These are phyloP conservation scores for Gambusia yucatana DNA, from an alignment of 2,797 vertebrate genomes.

Conservation along the genomic window DNA sequence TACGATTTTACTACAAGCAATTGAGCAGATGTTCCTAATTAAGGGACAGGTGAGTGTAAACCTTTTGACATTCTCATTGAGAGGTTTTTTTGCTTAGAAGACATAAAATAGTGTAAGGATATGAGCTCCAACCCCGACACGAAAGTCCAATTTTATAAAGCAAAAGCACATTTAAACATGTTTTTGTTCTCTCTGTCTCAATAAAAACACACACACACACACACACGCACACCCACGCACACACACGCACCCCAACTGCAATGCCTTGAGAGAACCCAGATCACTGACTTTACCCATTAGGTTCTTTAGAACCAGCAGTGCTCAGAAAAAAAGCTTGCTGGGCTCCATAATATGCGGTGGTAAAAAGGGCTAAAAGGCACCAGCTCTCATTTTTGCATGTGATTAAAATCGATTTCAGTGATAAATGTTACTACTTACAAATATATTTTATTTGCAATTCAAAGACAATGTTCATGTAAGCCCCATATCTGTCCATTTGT, in stretches of 20 bases:
- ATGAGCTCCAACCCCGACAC: background rate
- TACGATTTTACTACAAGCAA: background rate
- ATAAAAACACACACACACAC: too few species aligned
- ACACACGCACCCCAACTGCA: background rate
- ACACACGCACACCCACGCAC: too few species aligned
- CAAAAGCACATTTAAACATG: background rate
- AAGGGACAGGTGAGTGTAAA: background rate
- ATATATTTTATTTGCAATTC: background rate
- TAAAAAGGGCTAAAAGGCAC: background rate
- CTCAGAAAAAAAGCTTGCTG: background rate
- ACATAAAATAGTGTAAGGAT: background rate
- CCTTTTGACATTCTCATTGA: background rate
- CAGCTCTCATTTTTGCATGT: background rate
- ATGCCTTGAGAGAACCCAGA: background rate
- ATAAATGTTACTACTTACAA: background rate
- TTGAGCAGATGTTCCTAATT: background rate
- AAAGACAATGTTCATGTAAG: slow-evolving; percentile 3
- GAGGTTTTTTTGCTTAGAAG: background rate
- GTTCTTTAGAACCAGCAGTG: background rate
- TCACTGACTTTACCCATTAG: background rate
- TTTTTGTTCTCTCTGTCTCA: too few species aligned
- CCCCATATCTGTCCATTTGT: background rate
- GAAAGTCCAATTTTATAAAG: background rate
- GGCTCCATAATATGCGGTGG: background rate
- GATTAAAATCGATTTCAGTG: background rate